Conservation (phyloP, 1,140 invertebrate genomes). For the Alviniconcha marisindica region DNA sequence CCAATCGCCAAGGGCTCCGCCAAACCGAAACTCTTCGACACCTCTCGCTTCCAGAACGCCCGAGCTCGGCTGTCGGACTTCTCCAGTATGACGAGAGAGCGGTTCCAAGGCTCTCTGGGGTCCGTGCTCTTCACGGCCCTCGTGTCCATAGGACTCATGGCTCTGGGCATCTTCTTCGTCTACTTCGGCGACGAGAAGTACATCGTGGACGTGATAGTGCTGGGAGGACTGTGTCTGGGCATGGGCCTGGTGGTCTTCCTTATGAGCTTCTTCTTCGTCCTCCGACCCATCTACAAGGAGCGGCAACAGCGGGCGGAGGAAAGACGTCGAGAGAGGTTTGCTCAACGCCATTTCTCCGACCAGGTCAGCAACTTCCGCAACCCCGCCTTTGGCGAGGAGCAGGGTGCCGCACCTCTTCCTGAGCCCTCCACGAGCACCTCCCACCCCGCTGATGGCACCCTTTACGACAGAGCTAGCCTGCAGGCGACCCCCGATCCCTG, state of each 20-base stretch:
- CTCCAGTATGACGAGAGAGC: neutral
- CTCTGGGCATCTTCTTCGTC: neutral
- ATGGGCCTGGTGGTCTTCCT: neutral
- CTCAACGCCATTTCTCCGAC: no score
- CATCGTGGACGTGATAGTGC: conserved; percentile 24
- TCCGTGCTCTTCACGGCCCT: neutral
- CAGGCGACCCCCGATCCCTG: neutral
- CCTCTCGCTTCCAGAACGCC: neutral
- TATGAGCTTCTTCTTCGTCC: neutral
- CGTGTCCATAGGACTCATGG: neutral
- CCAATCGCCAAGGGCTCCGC: neutral
- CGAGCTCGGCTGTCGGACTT: neutral
- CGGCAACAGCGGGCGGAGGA: neutral
- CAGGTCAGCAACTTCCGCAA: no score
- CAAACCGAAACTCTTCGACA: neutral
- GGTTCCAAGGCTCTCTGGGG: neutral
- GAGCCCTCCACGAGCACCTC: neutral
- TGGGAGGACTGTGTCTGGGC: neutral
- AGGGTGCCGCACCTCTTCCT: neutral
- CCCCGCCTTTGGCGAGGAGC: no score
- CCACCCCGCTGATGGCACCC: no score
- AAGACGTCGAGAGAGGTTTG: neutral
- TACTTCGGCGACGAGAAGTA: conserved; percentile 22
- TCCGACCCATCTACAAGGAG: neutral
- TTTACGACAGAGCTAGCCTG: neutral